A percentile compares a stretch with the other conserved stretches of the same genome.
These are phyloP conservation scores for Thermophis baileyi DNA, from an alignment of 2,113 vertebrate species.

Conservation along the genomic window DNA sequence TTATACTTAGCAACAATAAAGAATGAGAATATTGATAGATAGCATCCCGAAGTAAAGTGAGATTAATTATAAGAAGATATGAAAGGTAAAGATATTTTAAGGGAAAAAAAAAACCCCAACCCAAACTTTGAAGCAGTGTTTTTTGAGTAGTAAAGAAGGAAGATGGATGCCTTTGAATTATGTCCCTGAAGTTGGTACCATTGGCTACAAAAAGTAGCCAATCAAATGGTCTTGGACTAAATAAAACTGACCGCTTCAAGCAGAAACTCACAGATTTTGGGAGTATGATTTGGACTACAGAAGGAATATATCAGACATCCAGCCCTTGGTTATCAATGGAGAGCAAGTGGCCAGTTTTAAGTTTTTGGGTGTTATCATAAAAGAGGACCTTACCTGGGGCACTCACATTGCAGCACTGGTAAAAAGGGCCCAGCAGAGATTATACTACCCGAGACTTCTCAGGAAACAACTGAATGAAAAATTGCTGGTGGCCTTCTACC, in stretches of 20 bases:
- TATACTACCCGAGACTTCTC: too few species aligned
- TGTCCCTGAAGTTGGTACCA: neutral
- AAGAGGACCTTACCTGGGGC: too few species aligned
- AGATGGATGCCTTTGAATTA: neutral
- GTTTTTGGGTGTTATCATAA: too few species aligned
- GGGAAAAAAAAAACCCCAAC: neutral
- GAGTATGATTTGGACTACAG: neutral
- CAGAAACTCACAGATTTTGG: neutral
- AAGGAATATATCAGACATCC: too few species aligned
- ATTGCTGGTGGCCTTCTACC: too few species aligned
- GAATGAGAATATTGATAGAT: neutral
- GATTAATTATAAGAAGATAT: neutral
- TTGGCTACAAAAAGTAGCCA: neutral
- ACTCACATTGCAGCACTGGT: too few species aligned
- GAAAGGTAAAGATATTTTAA: neutral
- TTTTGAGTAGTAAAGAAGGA: neutral
- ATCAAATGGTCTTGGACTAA: neutral
- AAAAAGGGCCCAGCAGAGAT: too few species aligned
- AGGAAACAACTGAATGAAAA: too few species aligned
- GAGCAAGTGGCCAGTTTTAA: neutral
- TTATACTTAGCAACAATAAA: neutral
- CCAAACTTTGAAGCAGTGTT: neutral
- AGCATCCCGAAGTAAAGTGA: neutral
- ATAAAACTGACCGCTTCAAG: neutral
- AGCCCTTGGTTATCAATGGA: too few species aligned